These are phyloP conservation scores for Xestia sexstrigata DNA, from an alignment of 2,888 invertebrate genomes.

Conservation along the genomic window DNA sequence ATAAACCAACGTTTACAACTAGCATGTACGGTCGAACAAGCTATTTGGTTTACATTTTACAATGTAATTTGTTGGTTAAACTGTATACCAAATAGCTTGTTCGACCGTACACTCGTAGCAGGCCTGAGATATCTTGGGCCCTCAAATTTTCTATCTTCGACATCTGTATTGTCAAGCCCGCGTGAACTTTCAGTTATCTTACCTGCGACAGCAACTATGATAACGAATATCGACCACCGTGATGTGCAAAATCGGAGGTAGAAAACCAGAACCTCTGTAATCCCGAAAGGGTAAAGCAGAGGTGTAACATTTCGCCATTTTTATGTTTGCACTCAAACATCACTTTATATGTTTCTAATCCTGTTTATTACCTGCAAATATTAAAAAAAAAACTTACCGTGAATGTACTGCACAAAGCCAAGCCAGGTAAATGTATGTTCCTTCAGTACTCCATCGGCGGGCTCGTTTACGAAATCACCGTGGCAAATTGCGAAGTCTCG, in stretches of 20 bases:
- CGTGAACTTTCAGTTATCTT: background rate
- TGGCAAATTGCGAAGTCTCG: slow-evolving; percentile 82
- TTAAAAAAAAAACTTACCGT: slow-evolving; percentile 72
- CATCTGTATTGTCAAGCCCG: too few species aligned
- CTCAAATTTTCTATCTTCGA: too few species aligned
- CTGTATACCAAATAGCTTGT: too few species aligned
- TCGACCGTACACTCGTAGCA: too few species aligned
- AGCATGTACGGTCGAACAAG: too few species aligned
- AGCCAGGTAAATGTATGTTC: slow-evolving; percentile 83
- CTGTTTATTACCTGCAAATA: background rate
- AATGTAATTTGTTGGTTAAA: too few species aligned
- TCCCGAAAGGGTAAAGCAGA: background rate
- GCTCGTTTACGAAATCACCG: slow-evolving; percentile 80
- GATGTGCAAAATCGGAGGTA: background rate
- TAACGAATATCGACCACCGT: background rate
- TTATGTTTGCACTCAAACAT: background rate
- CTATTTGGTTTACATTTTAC: too few species aligned
- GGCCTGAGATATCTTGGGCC: too few species aligned
- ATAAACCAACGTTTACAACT: too few species aligned
- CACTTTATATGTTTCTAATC: background rate
- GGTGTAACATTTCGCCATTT: background rate
- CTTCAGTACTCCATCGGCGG: slow-evolving; percentile 81
- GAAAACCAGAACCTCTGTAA: background rate
- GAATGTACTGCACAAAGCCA: slow-evolving; percentile 82
- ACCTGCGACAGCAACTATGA: background rate